Conservation (phyloP, 1,140 invertebrate species). For the Neelides sp. region DNA sequence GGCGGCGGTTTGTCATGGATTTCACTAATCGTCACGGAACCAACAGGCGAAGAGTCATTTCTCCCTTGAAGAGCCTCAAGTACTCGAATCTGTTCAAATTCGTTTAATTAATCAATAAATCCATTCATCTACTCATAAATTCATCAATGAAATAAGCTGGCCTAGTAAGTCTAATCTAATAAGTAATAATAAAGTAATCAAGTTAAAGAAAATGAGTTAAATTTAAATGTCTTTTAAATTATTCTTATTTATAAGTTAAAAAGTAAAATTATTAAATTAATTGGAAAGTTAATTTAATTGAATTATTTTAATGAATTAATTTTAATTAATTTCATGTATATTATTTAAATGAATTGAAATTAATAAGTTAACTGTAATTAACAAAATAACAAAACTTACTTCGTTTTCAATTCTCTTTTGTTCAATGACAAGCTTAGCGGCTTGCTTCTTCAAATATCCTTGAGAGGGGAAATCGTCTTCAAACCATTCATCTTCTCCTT, state of each 20-base stretch:
- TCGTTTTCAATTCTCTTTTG: conserved; percentile 17
- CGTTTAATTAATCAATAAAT: no score
- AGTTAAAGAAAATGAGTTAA: no score
- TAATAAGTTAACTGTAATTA: background rate
- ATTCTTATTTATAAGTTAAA: no score
- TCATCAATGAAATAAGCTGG: no score
- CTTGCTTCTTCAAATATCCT: conserved; percentile 9
- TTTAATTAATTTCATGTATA: background rate
- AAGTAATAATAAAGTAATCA: no score
- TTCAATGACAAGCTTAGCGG: conserved; percentile 12
- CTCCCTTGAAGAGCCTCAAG: conserved; percentile 18
- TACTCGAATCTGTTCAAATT: conserved; percentile 21
- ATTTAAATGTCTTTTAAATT: no score
- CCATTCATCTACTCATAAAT: no score
- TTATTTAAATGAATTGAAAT: background rate
- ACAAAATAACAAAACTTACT: conserved; percentile 4
- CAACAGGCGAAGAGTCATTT: background rate
- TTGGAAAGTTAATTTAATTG: background rate
- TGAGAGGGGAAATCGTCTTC: conserved; percentile 16
- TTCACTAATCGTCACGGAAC: conserved; percentile 1
- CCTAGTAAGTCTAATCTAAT: no score
- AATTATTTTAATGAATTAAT: background rate
- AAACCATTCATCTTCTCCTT: conserved; percentile 20
- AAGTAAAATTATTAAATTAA: background rate
- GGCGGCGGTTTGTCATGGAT: conserved; percentile 16